These are phyloP conservation scores for Corvus hawaiiensis DNA, from an alignment of 2,113 vertebrate species.

Conservation along the genomic window DNA sequence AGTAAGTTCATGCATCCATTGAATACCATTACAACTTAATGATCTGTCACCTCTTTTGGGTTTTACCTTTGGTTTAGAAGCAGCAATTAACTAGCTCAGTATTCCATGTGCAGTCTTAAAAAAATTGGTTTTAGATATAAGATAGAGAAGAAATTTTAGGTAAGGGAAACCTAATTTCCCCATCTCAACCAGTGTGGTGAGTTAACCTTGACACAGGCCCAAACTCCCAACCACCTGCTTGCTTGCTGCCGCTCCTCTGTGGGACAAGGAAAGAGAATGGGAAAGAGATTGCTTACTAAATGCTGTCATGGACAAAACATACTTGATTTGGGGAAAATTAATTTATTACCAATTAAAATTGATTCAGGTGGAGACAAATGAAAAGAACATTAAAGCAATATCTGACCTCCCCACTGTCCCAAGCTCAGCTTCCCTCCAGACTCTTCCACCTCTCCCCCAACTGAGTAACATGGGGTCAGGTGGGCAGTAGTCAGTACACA, in stretches of 20 bases:
- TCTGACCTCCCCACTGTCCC: neutral
- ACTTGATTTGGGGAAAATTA: neutral
- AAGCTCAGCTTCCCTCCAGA: neutral
- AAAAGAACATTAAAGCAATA: neutral
- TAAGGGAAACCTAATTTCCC: neutral
- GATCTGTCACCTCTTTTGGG: neutral
- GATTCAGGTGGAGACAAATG: neutral
- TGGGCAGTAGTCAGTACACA: neutral
- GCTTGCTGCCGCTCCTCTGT: neutral
- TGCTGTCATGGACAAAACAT: neutral
- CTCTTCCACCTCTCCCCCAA: rapidly evolving
- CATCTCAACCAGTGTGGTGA: neutral
- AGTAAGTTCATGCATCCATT: neutral
- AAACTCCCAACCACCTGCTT: neutral
- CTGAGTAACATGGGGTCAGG: rapidly evolving
- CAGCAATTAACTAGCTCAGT: neutral
- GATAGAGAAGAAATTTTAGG: neutral
- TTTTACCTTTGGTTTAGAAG: neutral
- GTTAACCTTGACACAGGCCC: neutral
- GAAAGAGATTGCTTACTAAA: neutral
- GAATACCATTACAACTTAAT: neutral
- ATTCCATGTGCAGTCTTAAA: neutral
- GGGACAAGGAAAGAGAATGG: neutral
- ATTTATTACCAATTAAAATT: neutral
- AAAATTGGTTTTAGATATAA: neutral